Evolutionary conservation across 1,140 invertebrate species (phyloP).

Genomic region (Chlorops oryzae): DNA sequence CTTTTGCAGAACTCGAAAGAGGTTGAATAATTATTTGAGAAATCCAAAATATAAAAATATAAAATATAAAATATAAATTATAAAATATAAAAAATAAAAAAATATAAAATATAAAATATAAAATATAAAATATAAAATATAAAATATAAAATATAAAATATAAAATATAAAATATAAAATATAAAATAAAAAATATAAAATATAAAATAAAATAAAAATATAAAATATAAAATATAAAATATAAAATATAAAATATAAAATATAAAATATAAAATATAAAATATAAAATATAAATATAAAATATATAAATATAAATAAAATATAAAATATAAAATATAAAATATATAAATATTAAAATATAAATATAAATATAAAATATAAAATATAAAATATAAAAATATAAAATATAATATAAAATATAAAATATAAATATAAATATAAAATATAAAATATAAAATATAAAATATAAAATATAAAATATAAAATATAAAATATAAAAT

Average conservation of each 20-base stretch:
- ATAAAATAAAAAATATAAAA: background rate
- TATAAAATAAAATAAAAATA: background rate
- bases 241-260: background rate
- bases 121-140: background rate
- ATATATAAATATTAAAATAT: background rate
- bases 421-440: background rate
- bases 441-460: background rate
- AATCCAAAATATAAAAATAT: background rate
- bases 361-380: background rate
- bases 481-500: background rate
- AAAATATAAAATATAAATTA: background rate
- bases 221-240: background rate
- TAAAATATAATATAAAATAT: background rate
- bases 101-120: background rate
- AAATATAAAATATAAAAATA: background rate
- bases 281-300: background rate
- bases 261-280: background rate
- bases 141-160: background rate
- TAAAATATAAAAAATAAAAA: background rate
- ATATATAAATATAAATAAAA: background rate
- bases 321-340: background rate
- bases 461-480: constrained; percentile 2
- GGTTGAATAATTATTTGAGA: background rate
- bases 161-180: background rate
- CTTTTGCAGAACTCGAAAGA: background rate